A percentile compares a stretch with the other conserved stretches of the same genome.
Conservation (phyloP, 2,888 invertebrate species). For the Lordiphosa fenestrarum region DNA sequence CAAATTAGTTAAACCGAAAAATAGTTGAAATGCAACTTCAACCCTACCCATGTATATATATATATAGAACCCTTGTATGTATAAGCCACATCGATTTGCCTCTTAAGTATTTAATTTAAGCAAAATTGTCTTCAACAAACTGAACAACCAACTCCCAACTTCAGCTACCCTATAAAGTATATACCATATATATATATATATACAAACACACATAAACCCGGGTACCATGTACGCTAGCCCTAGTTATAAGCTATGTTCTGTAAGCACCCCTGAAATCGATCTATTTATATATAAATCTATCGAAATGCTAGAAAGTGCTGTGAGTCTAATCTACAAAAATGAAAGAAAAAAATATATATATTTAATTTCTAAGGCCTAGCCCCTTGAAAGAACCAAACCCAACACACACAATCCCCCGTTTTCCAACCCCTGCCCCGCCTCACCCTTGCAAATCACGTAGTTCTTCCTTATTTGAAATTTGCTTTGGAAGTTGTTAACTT, state of each 20-base stretch:
- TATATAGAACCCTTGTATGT: constrained; percentile 9
- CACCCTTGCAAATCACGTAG: constrained; percentile 49
- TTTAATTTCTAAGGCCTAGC: constrained; percentile 43
- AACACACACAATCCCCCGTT: constrained; percentile 9
- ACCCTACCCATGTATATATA: constrained; percentile 1
- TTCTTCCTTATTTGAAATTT: constrained; percentile 65
- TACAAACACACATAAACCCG: constrained; percentile 16
- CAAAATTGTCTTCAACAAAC: constrained; percentile 36
- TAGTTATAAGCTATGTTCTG: constrained; percentile 37
- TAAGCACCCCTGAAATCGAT: constrained; percentile 27
- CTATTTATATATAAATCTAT: constrained; percentile 26
- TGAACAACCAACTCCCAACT: constrained; percentile 33
- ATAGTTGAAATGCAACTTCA: constrained; percentile 1
- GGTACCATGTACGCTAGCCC: constrained; percentile 46
- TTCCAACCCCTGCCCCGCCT: constrained; percentile 15
- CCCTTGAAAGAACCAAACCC: constrained; percentile 13
- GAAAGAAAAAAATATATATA: constrained; percentile 18
- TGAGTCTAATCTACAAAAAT: constrained; percentile 67
- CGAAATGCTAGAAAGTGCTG: constrained; percentile 69
- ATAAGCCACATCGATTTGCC: constrained; percentile 32
- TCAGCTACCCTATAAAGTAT: constrained; percentile 30
- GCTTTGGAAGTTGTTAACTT: constrained; percentile 21
- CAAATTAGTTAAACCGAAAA: constrained; percentile 3
- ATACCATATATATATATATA: constrained; percentile 23
- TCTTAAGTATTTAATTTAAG: constrained; percentile 59